Conservation (phyloP, 2,113 vertebrate genomes). For the Meleagris gallopavo region DNA sequence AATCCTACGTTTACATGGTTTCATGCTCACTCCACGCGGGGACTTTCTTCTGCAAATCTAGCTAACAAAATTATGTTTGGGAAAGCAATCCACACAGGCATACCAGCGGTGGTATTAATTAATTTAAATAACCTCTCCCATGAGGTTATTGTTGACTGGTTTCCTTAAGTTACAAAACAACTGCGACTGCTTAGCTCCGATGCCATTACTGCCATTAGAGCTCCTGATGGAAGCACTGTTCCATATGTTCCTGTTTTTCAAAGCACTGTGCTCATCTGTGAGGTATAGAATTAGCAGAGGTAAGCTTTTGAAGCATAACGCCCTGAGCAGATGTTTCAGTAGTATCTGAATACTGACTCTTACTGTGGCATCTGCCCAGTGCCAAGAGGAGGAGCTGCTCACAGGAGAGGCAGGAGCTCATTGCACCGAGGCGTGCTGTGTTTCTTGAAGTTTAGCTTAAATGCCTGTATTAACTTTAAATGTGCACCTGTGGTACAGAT, state of each 20-base stretch:
- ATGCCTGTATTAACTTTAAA: background rate
- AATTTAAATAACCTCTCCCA: background rate
- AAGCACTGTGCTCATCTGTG: background rate
- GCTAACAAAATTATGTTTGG: background rate
- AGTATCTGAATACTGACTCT: background rate
- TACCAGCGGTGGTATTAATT: background rate
- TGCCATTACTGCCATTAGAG: background rate
- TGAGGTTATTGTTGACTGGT: background rate
- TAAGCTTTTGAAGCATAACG: background rate
- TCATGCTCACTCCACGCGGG: background rate
- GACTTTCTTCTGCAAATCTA: background rate
- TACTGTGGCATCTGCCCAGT: rapidly evolving
- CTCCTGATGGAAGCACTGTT: background rate
- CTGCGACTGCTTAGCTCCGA: background rate
- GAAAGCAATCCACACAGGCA: background rate
- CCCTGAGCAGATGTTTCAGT: background rate
- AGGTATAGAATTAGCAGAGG: rapidly evolving
- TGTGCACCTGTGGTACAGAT: background rate
- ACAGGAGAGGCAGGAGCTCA: rapidly evolving
- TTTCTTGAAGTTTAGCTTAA: background rate
- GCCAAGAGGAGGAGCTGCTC: background rate
- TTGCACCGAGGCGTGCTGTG: rapidly evolving
- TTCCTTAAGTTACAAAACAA: background rate
- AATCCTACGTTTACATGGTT: background rate
- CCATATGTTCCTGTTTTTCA: background rate